Evolutionary conservation across 2,888 invertebrate genomes (phyloP), one percentile per base, ranked within the genome.

Genomic region (Terebella lapidaria): DNA sequence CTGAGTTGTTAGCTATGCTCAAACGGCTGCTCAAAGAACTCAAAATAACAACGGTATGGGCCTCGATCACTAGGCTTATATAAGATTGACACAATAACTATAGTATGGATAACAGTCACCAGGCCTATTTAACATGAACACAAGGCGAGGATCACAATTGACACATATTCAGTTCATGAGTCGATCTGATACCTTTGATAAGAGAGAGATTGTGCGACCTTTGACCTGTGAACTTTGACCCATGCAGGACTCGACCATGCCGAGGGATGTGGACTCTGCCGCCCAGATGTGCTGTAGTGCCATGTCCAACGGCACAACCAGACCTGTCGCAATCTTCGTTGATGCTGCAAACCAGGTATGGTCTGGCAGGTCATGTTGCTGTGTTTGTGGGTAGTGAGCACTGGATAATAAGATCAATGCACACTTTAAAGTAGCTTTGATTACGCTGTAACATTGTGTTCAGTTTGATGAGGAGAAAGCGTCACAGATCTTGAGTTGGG

Each of bases 331-430:
- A 27, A 68, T 78, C 52, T 70, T 77, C 59, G 70, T 78, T 5
- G 78, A 78, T 68, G 76, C 75, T 29, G 63, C 77, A 20, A 74
- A 77, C 63, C 77, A 77, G 72, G 76, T 77, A 60, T 55, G n/a
- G n/a, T n/a, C n/a, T n/a, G n/a, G n/a, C n/a, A n/a, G n/a, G n/a
- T n/a, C n/a, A n/a, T n/a, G n/a, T n/a, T n/a, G n/a, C n/a, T n/a
- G n/a, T n/a, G n/a, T n/a, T n/a, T n/a, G n/a, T n/a, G n/a, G n/a
- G n/a, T n/a, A n/a, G n/a, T n/a, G n/a, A n/a, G n/a, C n/a, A n/a
- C n/a, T n/a, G n/a, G n/a, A n/a, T n/a, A n/a, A n/a, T n/a, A n/a
- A n/a, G n/a, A n/a, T n/a, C n/a, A n/a, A n/a, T n/a, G n/a, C n/a
- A n/a, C n/a, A n/a, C n/a, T n/a, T n/a, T n/a, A n/a, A n/a, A n/a